Percentiles rank a stretch among this genome's conserved stretches.
These are phyloP conservation scores for Ptiloglossa arizonensis DNA, from an alignment of 1,140 invertebrate genomes.

Conservation along the genomic window DNA sequence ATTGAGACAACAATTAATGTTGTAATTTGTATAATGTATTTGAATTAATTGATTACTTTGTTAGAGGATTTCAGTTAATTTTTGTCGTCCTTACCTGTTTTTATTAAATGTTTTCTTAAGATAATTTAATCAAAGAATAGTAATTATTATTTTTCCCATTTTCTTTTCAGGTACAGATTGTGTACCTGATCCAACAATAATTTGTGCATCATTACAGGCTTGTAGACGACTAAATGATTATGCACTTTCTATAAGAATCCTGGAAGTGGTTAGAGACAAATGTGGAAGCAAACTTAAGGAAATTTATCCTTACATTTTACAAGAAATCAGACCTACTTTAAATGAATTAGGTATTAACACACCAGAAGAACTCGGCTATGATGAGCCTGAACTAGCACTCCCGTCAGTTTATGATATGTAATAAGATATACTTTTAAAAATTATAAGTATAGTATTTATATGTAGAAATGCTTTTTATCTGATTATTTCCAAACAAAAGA, in stretches of 20 bases:
- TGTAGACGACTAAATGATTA: conserved; percentile 97
- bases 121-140: neutral
- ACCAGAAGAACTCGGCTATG: conserved; percentile 97
- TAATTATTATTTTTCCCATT: neutral
- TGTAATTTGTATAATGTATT: too few relatives aligned
- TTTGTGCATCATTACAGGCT: conserved; percentile 95
- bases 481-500: neutral
- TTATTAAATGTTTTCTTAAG: neutral
- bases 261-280: conserved; percentile 96
- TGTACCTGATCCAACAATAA: conserved; percentile 96
- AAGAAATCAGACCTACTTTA: conserved; percentile 96
- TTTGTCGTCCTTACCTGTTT: neutral
- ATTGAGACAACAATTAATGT: too few relatives aligned
- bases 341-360: conserved; percentile 96
- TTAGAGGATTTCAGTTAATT: too few relatives aligned
- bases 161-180: conserved; percentile 90
- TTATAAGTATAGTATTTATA: conserved; percentile 54
- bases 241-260: conserved; percentile 93
- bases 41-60: too few relatives aligned
- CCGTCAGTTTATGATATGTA: conserved; percentile 88
- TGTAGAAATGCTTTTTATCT: conserved; percentile 29
- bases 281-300: conserved; percentile 90
- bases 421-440: conserved; percentile 59
- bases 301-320: conserved; percentile 95
- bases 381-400: conserved; percentile 97